Evolutionary conservation across 2,888 invertebrate species (phyloP), one percentile per base, ranked within the genome.

Genomic region (Sussaba pulchella): DNA sequence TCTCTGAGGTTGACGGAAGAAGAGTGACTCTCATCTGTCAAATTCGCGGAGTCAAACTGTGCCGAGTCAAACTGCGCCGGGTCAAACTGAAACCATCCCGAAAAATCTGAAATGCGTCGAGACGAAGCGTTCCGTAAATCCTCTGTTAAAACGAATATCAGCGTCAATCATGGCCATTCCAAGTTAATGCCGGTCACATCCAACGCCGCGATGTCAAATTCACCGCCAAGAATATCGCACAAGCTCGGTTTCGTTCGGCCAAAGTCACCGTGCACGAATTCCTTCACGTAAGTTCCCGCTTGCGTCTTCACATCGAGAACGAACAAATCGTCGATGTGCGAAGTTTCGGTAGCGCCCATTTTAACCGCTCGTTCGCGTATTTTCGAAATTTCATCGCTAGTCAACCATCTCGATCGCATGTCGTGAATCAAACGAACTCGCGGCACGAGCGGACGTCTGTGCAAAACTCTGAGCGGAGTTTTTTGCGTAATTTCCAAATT

Each of bases 281-380:
- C 99, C 93, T 99, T 99, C 0, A 99, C 95, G 91, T 99, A 99
- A 45, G 98, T 98, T 50, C 99, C 99, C 9, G 99, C 99, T 89
- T 98, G 96, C 0, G 98, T 97, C 63, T 94, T 94, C 19, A 98
- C 86, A 78, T 94, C 94, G 31, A 98, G 88, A 59, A 94, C 93
- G 86, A 98, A 95, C 64, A 95, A 92, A 82, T 93, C 52, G 21
- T 85, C 83, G 6, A 84, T 36, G 45, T 83, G 74, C 8, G 79
- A 78, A 12, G 76, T 59, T 43, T 83, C 64, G 10, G 59, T 24
- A 8, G 24, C 8, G 1, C 52, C 73, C 8, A 26, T 43, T 24
- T 86, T 83, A 0, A 64, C 21, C 0, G 31, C 21, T 50, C 80
- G 26, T 67, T 78, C 69, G 24, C 73, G 41, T 70, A 87, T 76